Evolutionary conservation across 2,888 invertebrate species (phyloP).

Genomic region (Noctua pronuba): DNA sequence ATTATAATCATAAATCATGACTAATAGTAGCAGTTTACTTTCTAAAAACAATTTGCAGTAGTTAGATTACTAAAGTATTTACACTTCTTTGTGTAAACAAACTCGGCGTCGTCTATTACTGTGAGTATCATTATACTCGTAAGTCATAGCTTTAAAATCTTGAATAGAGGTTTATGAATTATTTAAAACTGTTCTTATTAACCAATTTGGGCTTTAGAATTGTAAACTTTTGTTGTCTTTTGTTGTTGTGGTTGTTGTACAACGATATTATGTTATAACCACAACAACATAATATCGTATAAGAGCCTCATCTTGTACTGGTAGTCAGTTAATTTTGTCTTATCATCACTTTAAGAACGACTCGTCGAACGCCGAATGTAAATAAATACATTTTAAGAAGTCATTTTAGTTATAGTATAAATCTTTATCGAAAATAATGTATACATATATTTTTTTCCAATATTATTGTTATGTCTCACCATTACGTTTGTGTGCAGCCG

Average conservation of each 20-base stretch:
- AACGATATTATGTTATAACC: no score
- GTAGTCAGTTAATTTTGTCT: not conserved
- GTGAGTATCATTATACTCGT: not conserved
- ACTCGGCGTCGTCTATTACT: slow-evolving; percentile 8
- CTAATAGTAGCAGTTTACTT: slow-evolving; percentile 24
- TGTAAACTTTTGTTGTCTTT: not conserved
- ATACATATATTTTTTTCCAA: no score
- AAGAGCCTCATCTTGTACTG: not conserved
- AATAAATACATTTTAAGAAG: not conserved
- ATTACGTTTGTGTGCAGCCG: slow-evolving; percentile 77
- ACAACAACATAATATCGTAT: not conserved
- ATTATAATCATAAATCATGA: slow-evolving; percentile 1
- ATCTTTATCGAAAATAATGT: not conserved
- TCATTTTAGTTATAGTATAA: not conserved
- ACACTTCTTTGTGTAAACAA: slow-evolving; percentile 23
- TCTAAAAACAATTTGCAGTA: slow-evolving; percentile 14
- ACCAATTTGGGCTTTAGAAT: not conserved
- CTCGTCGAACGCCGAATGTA: not conserved
- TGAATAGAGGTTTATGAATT: not conserved
- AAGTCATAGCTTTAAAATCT: not conserved
- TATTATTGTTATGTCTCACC: no score
- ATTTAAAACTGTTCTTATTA: not conserved
- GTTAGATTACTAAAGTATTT: slow-evolving; percentile 21
- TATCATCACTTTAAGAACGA: not conserved
- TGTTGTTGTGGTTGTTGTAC: no score